Evolutionary conservation across 2,888 invertebrate genomes (phyloP).

Genomic region (Cloeon dipterum): DNA sequence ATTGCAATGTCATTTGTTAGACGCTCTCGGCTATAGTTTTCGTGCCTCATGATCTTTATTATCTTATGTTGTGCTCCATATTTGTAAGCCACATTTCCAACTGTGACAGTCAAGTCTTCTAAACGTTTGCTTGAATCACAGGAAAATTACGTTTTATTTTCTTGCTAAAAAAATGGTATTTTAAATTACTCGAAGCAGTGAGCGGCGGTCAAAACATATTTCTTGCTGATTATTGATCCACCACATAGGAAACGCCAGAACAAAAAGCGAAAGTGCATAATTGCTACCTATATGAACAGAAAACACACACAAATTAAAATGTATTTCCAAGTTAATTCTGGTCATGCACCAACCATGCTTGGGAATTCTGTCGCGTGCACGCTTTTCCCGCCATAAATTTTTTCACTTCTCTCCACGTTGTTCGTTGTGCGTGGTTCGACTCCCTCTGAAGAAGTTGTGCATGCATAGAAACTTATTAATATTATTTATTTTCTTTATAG

Average conservation of each 20-base stretch:
- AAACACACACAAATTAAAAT: background rate
- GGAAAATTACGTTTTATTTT: no score
- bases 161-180: no score
- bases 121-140: no score
- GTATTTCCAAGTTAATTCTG: background rate
- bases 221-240: background rate
- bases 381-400: background rate
- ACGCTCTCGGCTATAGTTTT: conserved; percentile 1
- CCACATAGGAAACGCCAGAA: background rate
- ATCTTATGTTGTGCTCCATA: conserved; percentile 2
- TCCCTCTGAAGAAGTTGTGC: no score
- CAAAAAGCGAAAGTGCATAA: background rate
- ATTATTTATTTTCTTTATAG: no score
- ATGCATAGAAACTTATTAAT: no score
- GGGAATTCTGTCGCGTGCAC: background rate
- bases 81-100: no score
- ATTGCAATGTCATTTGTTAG: conserved; percentile 6
- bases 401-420: no score
- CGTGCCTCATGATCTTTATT: conserved; percentile 2
- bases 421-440: no score
- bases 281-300: background rate
- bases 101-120: no score
- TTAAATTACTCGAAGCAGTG: no score
- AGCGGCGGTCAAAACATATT: background rate
- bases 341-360: background rate